A percentile compares a stretch with the other conserved stretches of the same genome.
Conservation (phyloP, 1,140 invertebrate genomes). For the Drosophila hydei region DNA sequence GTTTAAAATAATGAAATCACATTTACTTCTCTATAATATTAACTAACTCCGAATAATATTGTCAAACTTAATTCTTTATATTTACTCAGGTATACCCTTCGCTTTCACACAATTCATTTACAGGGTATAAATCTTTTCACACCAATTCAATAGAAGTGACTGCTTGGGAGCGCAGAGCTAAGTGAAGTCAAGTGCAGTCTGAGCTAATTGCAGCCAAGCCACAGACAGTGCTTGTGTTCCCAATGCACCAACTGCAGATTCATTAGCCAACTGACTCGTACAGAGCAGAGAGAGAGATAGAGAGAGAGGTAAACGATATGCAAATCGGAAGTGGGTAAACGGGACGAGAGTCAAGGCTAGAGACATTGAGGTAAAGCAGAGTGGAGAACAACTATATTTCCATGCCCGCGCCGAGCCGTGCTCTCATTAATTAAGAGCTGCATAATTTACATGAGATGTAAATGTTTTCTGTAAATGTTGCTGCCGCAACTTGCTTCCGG, state of each 20-base stretch:
- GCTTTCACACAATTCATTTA: not conserved
- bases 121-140: slow-evolving; percentile 18
- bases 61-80: no score
- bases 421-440: slow-evolving; percentile 64
- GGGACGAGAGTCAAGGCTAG: not conserved
- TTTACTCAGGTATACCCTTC: no score
- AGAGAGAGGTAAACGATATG: slow-evolving; percentile 32
- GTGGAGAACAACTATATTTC: slow-evolving; percentile 3
- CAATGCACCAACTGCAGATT: slow-evolving; percentile 53
- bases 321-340: slow-evolving; percentile 21
- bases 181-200: slow-evolving; percentile 51
- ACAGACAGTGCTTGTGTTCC: slow-evolving; percentile 39
- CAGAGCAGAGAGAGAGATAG: slow-evolving; percentile 2
- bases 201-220: slow-evolving; percentile 56
- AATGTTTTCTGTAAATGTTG: slow-evolving; percentile 45
- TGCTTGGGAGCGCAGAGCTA: slow-evolving; percentile 6
- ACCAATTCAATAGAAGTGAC: slow-evolving; percentile 19
- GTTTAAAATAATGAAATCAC: no score
- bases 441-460: slow-evolving; percentile 59
- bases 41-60: no score
- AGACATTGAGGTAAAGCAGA: slow-evolving; percentile 13
- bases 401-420: slow-evolving; percentile 14
- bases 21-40: no score
- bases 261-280: slow-evolving; percentile 48
- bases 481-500: slow-evolving; percentile 40